Evolutionary conservation across 2,113 vertebrate species (phyloP).

Genomic region (Cynocephalus volans): DNA sequence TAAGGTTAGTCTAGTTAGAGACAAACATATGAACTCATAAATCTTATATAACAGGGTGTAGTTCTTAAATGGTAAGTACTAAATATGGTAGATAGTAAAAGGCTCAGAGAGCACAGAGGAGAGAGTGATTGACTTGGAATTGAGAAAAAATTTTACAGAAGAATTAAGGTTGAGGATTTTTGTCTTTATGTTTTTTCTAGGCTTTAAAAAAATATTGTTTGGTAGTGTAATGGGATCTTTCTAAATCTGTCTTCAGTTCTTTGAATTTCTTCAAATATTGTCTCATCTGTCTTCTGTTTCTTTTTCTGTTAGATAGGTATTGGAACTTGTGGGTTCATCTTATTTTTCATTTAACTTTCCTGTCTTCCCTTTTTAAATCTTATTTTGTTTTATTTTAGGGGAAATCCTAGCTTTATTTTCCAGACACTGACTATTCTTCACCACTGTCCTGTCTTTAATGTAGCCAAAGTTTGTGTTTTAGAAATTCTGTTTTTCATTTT

Average conservation of each 20-base stretch:
- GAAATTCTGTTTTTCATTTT: conserved; percentile 60
- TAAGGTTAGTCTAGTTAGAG: conserved; percentile 9
- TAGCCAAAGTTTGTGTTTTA: conserved; percentile 38
- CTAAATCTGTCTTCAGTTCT: background rate
- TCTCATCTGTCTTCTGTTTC: background rate
- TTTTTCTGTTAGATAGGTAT: conserved; percentile 5
- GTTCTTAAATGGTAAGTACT: background rate
- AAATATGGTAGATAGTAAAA: background rate
- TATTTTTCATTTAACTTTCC: conserved; percentile 31
- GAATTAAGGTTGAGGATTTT: conserved; percentile 24
- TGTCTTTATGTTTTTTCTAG: conserved; percentile 15
- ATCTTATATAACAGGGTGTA: background rate
- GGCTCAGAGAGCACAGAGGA: background rate
- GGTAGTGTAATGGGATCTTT: background rate
- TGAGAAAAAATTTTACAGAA: conserved; percentile 29
- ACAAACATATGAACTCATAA: conserved; percentile 20
- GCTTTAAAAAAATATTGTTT: conserved; percentile 15
- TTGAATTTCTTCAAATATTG: conserved; percentile 40
- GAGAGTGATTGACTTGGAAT: background rate
- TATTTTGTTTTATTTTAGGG: conserved; percentile 26
- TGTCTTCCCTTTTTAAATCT: background rate
- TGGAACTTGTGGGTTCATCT: background rate
- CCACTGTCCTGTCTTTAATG: background rate
- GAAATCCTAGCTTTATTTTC: conserved; percentile 49
- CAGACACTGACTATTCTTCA: conserved; percentile 14